phyloP scores from a whole-genome alignment of 92 coral and sea anemone species.

The Parazoanthus darwini region DNA sequence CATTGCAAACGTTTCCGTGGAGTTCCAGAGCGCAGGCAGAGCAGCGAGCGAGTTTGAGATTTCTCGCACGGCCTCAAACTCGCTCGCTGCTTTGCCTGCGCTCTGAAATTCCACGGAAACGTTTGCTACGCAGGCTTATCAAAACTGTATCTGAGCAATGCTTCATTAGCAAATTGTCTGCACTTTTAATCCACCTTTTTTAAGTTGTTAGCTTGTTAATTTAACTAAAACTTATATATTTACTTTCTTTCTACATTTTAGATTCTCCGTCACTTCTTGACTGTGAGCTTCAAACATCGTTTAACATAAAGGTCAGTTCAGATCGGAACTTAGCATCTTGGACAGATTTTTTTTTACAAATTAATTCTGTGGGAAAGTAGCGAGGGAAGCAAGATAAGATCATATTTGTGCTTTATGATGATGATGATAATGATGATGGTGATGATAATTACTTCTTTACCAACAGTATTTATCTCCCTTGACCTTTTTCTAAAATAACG shows the following conservation, averaged over 20 bases:
- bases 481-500: no score
- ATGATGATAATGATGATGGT: no score
- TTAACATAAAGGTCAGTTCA: constrained; percentile 39
- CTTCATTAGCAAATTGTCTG: not conserved
- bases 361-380: not conserved
- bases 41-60: no score
- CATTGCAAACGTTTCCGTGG: no score
- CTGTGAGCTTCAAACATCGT: constrained; percentile 57
- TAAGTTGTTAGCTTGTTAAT: not conserved
- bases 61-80: no score
- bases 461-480: not conserved
- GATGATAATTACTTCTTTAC: no score
- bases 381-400: not conserved
- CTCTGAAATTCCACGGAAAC: no score
- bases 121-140: no score
- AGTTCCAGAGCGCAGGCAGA: no score
- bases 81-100: no score
- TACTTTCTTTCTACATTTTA: not conserved
- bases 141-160: not conserved
- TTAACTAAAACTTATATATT: not conserved
- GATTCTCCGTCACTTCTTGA: constrained; percentile 54
- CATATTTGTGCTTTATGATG: not conserved
- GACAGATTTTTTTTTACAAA: not conserved
- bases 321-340: not conserved
- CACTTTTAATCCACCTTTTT: not conserved